Evolutionary conservation across 2,797 vertebrate genomes (phyloP), one percentile per base, ranked within the genome.

Genomic region (Protonibea diacanthus): DNA sequence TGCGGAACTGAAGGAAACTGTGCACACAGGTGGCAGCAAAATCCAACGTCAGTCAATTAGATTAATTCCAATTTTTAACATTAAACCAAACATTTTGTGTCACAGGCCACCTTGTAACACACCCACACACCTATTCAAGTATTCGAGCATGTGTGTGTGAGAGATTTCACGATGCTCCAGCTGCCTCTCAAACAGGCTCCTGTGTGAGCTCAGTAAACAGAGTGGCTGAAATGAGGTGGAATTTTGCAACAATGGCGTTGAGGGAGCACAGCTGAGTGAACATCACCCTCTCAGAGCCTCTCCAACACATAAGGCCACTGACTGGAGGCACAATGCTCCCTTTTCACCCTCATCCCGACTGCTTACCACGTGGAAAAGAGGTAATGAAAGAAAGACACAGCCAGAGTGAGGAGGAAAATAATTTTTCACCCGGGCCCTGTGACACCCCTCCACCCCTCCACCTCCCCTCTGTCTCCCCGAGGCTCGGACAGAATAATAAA

Each of bases 241-340:
- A 94, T 95, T 38, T 91, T 90, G 90, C 90, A 94, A 95, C 94
- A 95, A 95, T 95, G 94, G 93, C 91, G 88, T 87, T 80, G 88
- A 88, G 81, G 85, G 86, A 91, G 82, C 93, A 92, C 93, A 94
- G 94, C 93, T 95, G 94, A 94, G 92, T 94, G 94, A 91, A 86
- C 93, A 93, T 94, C 92, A 91, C 91, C 92, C 92, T 92, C 88
- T 85, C 73, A 78, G 85, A 89, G 92, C 90, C 91, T 92, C 92
- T 86, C 86, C 75, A 75, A 71, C 91, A 92, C 91, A 93, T 88
- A 88, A 90, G 88, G 88, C 89, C 88, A 88, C 91, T 92, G 92
- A 91, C 88, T 86, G 74, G 77, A 87, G 42, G 83, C 92, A 95
- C 94, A 95, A 95, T 92, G 92, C 89, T 78, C 83, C 86, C 90